phyloP scores from a whole-genome alignment of 2,888 invertebrate genomes.

The Ormia ochracea region DNA sequence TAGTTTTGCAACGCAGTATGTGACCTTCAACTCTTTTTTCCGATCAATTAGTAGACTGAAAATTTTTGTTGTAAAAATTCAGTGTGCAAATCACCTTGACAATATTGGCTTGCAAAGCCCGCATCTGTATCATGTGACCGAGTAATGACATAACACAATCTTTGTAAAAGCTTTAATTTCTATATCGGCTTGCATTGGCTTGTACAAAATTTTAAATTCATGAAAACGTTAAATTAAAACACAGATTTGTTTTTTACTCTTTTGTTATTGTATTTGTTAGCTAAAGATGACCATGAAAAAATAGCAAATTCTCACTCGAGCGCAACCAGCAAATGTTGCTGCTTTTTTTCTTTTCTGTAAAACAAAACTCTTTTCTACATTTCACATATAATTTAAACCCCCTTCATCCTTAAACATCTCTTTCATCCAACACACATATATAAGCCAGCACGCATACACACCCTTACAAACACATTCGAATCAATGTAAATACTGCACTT shows the following conservation, averaged over 20 bases:
- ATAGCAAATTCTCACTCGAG: slow-evolving; percentile 62
- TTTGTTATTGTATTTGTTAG: slow-evolving; percentile 38
- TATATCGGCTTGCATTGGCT: slow-evolving; percentile 19
- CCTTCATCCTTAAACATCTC: not conserved
- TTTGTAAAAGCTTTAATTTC: slow-evolving; percentile 6
- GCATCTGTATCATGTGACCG: slow-evolving; percentile 42
- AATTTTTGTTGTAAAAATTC: too few species aligned
- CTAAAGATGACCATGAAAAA: slow-evolving; percentile 61
- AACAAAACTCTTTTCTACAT: slow-evolving; percentile 37
- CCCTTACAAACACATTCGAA: not conserved
- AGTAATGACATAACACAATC: not conserved
- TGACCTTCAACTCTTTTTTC: too few species aligned
- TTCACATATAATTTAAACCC: slow-evolving; percentile 29
- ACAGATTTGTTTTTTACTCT: slow-evolving; percentile 27
- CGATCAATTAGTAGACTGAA: too few species aligned
- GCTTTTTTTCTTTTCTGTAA: slow-evolving; percentile 32
- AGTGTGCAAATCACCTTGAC: too few species aligned
- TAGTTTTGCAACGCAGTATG: too few species aligned
- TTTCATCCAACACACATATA: not conserved
- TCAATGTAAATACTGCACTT: not conserved
- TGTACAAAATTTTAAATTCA: slow-evolving; percentile 14
- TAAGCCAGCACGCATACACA: slow-evolving; percentile 30
- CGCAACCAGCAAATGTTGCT: slow-evolving; percentile 57
- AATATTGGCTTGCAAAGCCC: too few species aligned
- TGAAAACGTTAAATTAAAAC: slow-evolving; percentile 38